Evolutionary conservation across 1,140 invertebrate genomes (phyloP), one percentile per base, ranked within the genome.

Genomic region (Cyrtorhinus lividipennis): DNA sequence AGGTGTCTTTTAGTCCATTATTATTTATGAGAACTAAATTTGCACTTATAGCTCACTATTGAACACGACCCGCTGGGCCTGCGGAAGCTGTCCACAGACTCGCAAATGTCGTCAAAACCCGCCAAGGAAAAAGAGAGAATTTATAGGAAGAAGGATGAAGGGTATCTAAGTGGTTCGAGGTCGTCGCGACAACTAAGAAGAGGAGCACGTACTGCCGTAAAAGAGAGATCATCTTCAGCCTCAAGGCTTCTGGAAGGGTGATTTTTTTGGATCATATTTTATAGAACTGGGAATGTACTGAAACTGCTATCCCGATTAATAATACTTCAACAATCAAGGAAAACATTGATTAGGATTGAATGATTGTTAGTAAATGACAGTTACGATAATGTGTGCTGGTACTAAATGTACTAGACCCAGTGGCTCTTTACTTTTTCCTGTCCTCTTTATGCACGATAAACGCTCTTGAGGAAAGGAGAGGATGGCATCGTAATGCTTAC

Each of bases 161-260:
- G 81, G 25, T 79, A 79, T 64, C 74, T 77, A n/a, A 76, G 73
- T 69, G 76, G 76, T 62, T 72, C 69, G 63, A 76, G 75, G 63
- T 79, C 76, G 71, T 80, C 74, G 63, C 74, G 77, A 56, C 80
- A 81, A 64, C 68, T 83, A 24, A 70, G 78, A n/a, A 75, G 74
- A 66, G 69, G 64, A 38, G 15, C 15, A 68, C 70, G 57, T 68
- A 66, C 72, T 13, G 74, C 79, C 38, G 81, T 87, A 66, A 90
- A 90, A 70, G 89, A 91, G 71, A 79, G 87, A 59, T 89, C 88
- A 66, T 88, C 86, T 62, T 92, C 89, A 12, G 85, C 90, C 80
- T 90, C 88, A 23, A 80, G 88, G 69, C 72, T 92, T 57, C 76
- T 90, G n/a, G 88, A 90, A 64, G 85, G 81, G 83, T 83, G 74